Conservation (phyloP, 2,797 vertebrate genomes). For the Rhincodon typus region DNA sequence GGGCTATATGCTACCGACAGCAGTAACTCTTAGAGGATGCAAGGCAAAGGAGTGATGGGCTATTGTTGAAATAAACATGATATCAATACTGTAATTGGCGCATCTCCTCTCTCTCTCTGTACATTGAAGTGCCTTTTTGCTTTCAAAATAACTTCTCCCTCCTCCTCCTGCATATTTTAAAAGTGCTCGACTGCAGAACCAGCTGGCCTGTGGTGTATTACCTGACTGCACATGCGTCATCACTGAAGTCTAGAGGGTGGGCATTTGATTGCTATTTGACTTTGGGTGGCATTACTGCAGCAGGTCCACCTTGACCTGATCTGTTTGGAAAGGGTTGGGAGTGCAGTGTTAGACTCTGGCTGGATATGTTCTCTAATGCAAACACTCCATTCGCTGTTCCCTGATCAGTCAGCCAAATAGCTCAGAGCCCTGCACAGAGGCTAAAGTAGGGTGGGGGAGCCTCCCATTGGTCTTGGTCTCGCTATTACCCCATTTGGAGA, state of each 20-base stretch:
- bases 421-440: not conserved
- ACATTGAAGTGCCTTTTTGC: not conserved
- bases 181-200: not conserved
- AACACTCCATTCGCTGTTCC: not conserved
- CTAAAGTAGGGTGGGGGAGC: no score
- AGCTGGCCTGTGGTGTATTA: not conserved
- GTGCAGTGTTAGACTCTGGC: not conserved
- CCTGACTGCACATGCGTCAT: not conserved
- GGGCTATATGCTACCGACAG: not conserved
- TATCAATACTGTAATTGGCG: not conserved
- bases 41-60: not conserved
- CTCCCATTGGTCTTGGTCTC: not conserved
- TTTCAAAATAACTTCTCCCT: not conserved
- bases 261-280: not conserved
- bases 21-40: not conserved
- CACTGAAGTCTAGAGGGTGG: not conserved
- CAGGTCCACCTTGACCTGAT: not conserved
- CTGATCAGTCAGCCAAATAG: not conserved
- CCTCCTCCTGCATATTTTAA: not conserved
- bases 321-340: not conserved
- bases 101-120: not conserved
- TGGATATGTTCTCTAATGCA: no score
- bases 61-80: not conserved
- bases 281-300: not conserved
- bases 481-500: not conserved